Evolutionary conservation across 2,888 invertebrate genomes (phyloP), one percentile per base, ranked within the genome.

Genomic region (Sinelater perroti): DNA sequence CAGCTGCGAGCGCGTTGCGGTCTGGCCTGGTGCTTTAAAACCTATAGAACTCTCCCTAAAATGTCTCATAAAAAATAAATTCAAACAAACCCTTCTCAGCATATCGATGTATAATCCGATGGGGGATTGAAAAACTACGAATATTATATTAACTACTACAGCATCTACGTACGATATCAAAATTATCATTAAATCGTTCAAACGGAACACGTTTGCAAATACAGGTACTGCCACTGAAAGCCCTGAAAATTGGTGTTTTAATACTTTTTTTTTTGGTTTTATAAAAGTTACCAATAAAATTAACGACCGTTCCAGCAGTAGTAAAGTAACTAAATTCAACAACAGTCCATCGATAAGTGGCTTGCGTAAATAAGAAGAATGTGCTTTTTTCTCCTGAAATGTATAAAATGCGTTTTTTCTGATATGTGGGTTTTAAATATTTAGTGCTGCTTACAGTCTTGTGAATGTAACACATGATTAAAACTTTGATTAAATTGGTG

Each of bases 321-420:
- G 81, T 76, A 73, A 82, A 84, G 67, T 83, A 74, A 67, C 83
- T 83, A 79, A 81, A 85, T 74, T 84, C 82, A 21, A 83, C 79
- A 67, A 83, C 81, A 65, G 82, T 82, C 83, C 85, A 85, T 65
- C 81, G 79, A 76, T 81, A 85, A 72, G 81, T 80, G 75, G 80
- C 80, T 65, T 84, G 79, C 1, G 82, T 81, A 72, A 84, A 85
- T 75, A 83, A 80, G 74, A 81, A 85, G 33, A 82, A 81, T 72
- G 85, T 80, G 73, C 82, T 82, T 72, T 79, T 78, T 79, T 85
- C 85, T 74, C 85, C 85, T 82, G 77, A 59, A 82, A 50, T 7
- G 8, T 13, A 24, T 38, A 18, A 36, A 11, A 2, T 16, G 17
- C n/a, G n/a, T 16, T 14, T 8, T n/a, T 5, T 17, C 10, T 16